Conservation (phyloP, 2,797 vertebrate genomes). For the Myotis vivesi region DNA sequence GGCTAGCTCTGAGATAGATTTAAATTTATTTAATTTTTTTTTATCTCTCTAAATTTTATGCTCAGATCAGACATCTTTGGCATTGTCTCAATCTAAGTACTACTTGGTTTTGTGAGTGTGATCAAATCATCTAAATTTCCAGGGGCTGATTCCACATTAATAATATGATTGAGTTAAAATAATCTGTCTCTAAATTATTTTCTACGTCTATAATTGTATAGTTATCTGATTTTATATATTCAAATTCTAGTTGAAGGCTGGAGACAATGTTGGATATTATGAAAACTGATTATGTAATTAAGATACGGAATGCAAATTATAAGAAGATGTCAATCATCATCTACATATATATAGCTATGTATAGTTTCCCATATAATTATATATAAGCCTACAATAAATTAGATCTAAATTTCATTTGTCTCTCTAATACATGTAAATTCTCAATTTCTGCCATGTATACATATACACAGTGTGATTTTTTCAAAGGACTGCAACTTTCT, state of each 20-base stretch:
- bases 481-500: background rate
- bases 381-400: background rate
- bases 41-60: background rate
- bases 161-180: background rate
- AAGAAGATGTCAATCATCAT: background rate
- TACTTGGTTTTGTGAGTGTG: background rate
- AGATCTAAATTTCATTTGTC: background rate
- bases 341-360: background rate
- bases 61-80: background rate
- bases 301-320: background rate
- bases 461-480: background rate
- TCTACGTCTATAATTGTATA: background rate
- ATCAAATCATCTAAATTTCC: background rate
- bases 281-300: slow-evolving; percentile 20
- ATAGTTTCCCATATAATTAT: background rate
- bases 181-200: slow-evolving; percentile 31
- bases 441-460: background rate
- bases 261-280: background rate
- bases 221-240: background rate
- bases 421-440: background rate
- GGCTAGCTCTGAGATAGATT: background rate
- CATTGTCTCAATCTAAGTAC: background rate
- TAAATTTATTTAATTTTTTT: background rate
- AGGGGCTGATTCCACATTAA: background rate
- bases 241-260: background rate